phyloP scores from a whole-genome alignment of 2,113 vertebrate species.

The Ceratotherium simum region DNA sequence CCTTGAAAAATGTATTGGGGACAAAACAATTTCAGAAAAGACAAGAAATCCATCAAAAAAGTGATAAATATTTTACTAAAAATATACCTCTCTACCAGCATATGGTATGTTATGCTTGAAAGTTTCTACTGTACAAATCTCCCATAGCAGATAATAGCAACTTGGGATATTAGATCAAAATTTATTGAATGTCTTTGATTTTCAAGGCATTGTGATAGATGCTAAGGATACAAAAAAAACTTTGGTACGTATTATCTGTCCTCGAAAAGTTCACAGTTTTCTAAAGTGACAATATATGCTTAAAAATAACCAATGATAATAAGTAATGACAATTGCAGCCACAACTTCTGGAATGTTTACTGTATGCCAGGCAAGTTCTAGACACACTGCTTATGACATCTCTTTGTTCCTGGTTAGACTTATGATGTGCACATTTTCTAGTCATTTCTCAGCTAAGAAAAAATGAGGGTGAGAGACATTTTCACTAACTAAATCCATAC shows the following conservation, averaged over 20 bases:
- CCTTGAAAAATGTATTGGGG: neutral
- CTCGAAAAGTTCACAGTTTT: neutral
- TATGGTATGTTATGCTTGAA: neutral
- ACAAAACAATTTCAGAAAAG: slow-evolving; percentile 53
- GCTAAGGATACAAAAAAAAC: neutral
- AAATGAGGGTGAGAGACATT: neutral
- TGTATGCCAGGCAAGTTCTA: neutral
- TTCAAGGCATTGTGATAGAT: neutral
- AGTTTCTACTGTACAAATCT: neutral
- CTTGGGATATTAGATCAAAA: neutral
- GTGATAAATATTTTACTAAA: slow-evolving; percentile 19
- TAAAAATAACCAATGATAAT: neutral
- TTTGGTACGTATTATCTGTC: neutral
- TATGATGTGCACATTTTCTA: neutral
- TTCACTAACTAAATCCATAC: neutral
- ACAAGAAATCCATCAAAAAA: slow-evolving; percentile 26
- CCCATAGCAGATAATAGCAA: neutral
- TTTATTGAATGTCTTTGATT: neutral
- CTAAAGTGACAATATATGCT: neutral
- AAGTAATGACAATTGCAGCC: neutral
- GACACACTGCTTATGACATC: neutral
- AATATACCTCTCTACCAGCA: neutral
- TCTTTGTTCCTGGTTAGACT: neutral
- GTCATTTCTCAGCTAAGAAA: neutral
- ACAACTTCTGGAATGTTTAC: neutral